phyloP scores from a whole-genome alignment of 92 coral and sea anemone species.

The Palythoa grandis region DNA sequence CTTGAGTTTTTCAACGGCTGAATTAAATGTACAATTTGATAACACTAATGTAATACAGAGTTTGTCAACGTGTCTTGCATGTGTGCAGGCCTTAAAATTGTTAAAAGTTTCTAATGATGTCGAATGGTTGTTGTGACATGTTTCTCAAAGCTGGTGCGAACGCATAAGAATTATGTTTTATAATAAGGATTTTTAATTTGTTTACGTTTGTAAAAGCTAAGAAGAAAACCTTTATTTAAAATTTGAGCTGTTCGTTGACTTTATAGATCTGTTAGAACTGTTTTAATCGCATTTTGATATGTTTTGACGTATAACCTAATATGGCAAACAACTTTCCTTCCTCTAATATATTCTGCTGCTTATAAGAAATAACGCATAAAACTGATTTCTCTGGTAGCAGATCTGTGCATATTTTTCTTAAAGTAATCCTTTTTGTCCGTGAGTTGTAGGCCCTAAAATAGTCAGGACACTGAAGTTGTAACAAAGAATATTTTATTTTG shows the following conservation, averaged over 20 bases:
- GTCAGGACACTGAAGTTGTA: background rate
- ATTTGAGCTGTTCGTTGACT: background rate
- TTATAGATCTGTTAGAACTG: background rate
- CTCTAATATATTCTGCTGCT: background rate
- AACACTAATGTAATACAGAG: background rate
- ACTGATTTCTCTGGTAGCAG: background rate
- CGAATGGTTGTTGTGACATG: background rate
- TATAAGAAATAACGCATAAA: background rate
- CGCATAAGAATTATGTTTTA: background rate
- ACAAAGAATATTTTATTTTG: background rate
- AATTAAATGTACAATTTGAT: background rate
- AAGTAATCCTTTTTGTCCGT: background rate
- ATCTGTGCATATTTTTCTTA: background rate
- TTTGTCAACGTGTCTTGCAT: background rate
- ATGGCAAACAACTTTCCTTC: background rate
- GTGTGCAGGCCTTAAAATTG: background rate
- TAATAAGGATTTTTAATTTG: background rate
- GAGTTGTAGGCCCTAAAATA: background rate
- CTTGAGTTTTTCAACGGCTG: background rate
- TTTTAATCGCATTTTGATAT: constrained; percentile 15
- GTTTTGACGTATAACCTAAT: background rate
- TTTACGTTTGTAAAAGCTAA: background rate
- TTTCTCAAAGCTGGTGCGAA: background rate
- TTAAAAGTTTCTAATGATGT: background rate
- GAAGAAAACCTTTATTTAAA: background rate